Evolutionary conservation across 2,888 invertebrate genomes (phyloP), one percentile per base, ranked within the genome.

Genomic region (Plebejus anna): DNA sequence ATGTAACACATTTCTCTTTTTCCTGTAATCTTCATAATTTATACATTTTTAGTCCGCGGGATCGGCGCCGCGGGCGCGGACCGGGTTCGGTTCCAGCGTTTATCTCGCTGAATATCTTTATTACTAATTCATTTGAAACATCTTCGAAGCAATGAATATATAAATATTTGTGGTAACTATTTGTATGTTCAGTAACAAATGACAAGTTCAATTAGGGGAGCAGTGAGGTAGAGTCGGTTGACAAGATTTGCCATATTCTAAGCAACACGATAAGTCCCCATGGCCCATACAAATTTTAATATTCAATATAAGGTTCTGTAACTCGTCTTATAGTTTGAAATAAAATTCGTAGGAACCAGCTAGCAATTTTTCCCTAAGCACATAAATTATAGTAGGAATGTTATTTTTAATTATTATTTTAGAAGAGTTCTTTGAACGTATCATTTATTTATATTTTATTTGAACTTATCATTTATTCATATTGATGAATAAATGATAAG

Each of bases 1-100:
- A 93, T 94, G 92, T 92, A 92, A 90, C 92, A 92, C 92, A 92
- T 94, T 93, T 92, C 91, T 93, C 92, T 91, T 93, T 93, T 92
- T 91, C 92, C 89, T 90, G 89, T 92, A 92, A 93, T 93, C 92
- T 93, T 92, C 88, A 92, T 92, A 92, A 92, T 92, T 92, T 93
- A 93, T 92, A 89, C 88, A 91, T 91, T 93, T 93, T 93, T 90
- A 91, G 91, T 89, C 89, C 81, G 90, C 90, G 88, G 88, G 87
- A 87, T 87, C 86, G 89, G 87, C 88, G 89, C 90, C 90, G 80
- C 86, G 77, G 87, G 89, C 86, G 83, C 36, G 70, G 22, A 76
- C 28, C 76, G 55, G 57, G 72, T 59, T 59, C 72, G 5, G 59
- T 42, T 72, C 72, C 72, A n/a, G 76, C 47, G 57, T 55, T 59